These are phyloP conservation scores for Crotalus helleri DNA, from an alignment of 2,113 vertebrate genomes.

Conservation along the genomic window DNA sequence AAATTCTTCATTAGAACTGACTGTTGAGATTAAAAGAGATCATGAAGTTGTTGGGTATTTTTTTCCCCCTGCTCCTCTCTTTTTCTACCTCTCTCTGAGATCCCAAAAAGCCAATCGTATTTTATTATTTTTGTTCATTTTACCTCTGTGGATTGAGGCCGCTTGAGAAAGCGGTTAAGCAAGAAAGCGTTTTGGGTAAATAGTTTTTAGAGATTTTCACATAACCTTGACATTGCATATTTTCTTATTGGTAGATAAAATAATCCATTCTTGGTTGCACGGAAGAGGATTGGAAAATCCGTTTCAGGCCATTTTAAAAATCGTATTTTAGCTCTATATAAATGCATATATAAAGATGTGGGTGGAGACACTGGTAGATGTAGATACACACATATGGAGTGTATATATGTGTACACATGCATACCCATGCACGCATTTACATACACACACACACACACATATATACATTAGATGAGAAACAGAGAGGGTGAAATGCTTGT, in stretches of 20 bases:
- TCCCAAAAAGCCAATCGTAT: background rate
- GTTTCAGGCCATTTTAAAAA: background rate
- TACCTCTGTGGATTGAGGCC: constrained; percentile 19
- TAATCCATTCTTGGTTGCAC: background rate
- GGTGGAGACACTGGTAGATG: background rate
- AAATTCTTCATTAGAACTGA: background rate
- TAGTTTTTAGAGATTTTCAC: constrained; percentile 34
- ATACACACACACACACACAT: too few relatives aligned
- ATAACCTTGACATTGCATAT: constrained; percentile 73
- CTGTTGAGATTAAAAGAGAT: background rate
- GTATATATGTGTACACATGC: background rate
- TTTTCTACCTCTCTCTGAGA: background rate
- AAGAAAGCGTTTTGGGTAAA: constrained; percentile 19
- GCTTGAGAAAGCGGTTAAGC: background rate
- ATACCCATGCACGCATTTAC: background rate
- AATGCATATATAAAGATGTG: background rate
- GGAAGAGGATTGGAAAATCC: background rate
- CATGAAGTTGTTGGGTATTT: background rate
- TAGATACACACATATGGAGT: background rate
- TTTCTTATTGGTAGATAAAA: constrained; percentile 10
- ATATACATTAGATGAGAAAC: background rate
- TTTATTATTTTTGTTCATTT: background rate
- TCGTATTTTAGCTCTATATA: background rate
- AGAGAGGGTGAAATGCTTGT: background rate
- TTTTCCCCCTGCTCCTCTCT: background rate